These are phyloP conservation scores for Aricia agestis DNA, from an alignment of 1,140 invertebrate genomes.

Conservation along the genomic window DNA sequence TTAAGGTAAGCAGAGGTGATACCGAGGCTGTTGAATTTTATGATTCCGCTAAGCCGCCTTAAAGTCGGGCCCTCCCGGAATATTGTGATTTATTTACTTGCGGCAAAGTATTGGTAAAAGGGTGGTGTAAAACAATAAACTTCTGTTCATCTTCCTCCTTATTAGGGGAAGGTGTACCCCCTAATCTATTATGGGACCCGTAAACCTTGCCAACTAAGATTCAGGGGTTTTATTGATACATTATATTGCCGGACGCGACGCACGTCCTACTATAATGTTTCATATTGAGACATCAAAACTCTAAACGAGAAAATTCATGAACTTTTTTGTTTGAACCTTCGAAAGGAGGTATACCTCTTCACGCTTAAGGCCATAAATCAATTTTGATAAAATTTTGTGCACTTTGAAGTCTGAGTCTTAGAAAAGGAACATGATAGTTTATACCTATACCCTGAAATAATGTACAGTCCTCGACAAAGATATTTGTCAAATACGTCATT, in stretches of 20 bases:
- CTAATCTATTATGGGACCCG: conserved; percentile 12
- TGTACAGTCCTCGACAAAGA: too few relatives aligned
- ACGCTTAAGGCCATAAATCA: too few relatives aligned
- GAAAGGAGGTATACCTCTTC: too few relatives aligned
- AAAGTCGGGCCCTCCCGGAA: conserved; percentile 73
- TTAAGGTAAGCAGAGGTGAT: conserved; percentile 65
- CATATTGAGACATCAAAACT: not conserved
- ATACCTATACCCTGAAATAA: too few relatives aligned
- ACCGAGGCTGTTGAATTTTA: conserved; percentile 73
- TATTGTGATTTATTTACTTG: conserved; percentile 76
- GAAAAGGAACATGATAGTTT: too few relatives aligned
- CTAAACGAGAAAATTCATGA: not conserved
- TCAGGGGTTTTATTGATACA: conserved; percentile 2
- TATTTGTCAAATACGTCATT: too few relatives aligned
- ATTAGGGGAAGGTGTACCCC: conserved; percentile 18
- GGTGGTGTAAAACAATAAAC: conserved; percentile 69
- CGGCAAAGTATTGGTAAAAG: conserved; percentile 62
- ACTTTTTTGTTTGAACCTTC: not conserved
- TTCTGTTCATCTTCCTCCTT: conserved; percentile 44
- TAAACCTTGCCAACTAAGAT: conserved; percentile 10
- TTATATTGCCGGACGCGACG: not conserved
- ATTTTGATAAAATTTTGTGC: too few relatives aligned
- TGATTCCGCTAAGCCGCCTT: conserved; percentile 73
- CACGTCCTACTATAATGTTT: not conserved
- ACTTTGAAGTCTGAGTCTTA: too few relatives aligned